Percentiles rank a stretch among this genome's conserved stretches.
phyloP scores from a whole-genome alignment of 2,797 vertebrate genomes.

The Myotis vivesi region DNA sequence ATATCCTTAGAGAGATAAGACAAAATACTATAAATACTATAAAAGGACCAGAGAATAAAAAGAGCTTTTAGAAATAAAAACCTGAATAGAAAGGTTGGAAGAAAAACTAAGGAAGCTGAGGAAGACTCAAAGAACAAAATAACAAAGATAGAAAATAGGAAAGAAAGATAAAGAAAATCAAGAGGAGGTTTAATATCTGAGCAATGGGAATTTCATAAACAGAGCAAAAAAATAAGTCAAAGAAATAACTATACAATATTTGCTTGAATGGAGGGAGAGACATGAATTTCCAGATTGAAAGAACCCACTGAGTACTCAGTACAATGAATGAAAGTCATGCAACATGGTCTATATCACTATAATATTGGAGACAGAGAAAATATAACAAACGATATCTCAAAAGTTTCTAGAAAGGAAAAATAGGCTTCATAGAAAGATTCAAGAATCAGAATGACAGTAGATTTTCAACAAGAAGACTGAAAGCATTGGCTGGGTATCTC shows the following conservation, averaged over 20 bases:
- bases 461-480: not conserved
- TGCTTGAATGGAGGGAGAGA: not conserved
- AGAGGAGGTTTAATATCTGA: not conserved
- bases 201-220: not conserved
- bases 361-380: not conserved
- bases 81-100: not conserved
- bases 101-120: not conserved
- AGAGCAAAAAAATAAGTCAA: not conserved
- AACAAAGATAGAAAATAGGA: not conserved
- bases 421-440: not conserved
- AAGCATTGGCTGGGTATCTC: not conserved
- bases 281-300: not conserved
- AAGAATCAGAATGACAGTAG: not conserved
- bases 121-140: not conserved
- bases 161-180: not conserved
- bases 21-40: not conserved
- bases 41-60: not conserved
- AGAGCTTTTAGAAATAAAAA: not conserved
- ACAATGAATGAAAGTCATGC: not conserved
- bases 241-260: not conserved
- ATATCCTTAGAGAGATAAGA: not conserved
- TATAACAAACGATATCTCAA: not conserved
- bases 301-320: not conserved
- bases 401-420: constrained; percentile 23
- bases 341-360: not conserved